Base-by-base conservation (phyloP, 2,113 vertebrate genomes). In the Laticauda laticaudata region DNA sequence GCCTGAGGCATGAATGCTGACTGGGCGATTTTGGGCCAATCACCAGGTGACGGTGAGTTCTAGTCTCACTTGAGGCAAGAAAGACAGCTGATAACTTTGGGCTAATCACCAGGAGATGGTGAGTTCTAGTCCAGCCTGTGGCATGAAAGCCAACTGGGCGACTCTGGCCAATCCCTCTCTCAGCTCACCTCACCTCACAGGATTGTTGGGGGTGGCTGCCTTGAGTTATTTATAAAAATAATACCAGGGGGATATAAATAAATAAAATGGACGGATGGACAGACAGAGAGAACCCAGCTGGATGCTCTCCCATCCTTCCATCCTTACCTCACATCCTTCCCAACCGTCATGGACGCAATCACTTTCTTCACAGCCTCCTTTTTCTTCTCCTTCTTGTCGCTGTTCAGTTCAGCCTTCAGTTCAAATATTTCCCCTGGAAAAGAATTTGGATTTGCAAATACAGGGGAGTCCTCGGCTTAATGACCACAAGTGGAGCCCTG, bases 341-440 rank as follows among this genome's bases (percentile, higher is more conserved):
- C 99, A 0, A 99, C 99, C 0, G 99, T 99, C 99, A 99, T 99
- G 7, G 99, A 99, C 0, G 99, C 99, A 0, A 99, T 99, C 97
- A 99, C 99, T 97, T 99, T 99, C 97, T 99, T 99, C 95, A 99
- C 99, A 0, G 99, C 99, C 96, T 99, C 99, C 95, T 99, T 99
- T 97, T 99, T 99, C 98, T 99, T 99, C 97, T 99, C 99, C 95
- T 99, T 99, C 97, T 99, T 99, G 97, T 99, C 99, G 1, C 99
- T 99, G 98, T 99, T 99, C 51, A 99, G 98, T 95, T 99, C 99
- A 0, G 99, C 99, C 95, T 99, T 99, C 96, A 99, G 98, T 97
- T 99, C 99, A 95, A 99, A 99, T 94, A 99, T 99, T 98, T 99
- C 99, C 92, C 99, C 99, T 99, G 96, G 23, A 94, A 51, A 95